Percentiles rank a stretch among this genome's conserved stretches.
These are phyloP conservation scores for Loriculus beryllinus DNA, from an alignment of 2,797 vertebrate species.

Conservation along the genomic window DNA sequence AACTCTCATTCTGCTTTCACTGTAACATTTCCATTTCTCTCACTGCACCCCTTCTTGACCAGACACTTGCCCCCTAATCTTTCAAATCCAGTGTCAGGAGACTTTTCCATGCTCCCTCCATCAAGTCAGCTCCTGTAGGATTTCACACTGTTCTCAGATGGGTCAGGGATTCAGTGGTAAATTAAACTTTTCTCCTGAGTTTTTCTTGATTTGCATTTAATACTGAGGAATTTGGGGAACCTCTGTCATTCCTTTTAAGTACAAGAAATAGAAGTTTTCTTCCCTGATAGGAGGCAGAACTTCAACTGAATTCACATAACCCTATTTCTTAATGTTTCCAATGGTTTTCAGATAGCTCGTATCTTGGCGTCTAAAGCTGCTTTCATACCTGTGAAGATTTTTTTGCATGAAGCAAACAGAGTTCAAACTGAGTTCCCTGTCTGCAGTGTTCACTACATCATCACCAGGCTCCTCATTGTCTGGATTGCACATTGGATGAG, in stretches of 20 bases:
- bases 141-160: neutral
- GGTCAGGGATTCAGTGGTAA: neutral
- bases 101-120: neutral
- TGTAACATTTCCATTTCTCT: neutral
- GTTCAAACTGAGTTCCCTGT: conserved; percentile 31
- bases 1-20: neutral
- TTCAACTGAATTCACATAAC: neutral
- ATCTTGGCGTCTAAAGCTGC: neutral
- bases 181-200: neutral
- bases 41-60: neutral
- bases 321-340: neutral
- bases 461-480: conserved; percentile 29
- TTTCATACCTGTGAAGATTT: conserved; percentile 3
- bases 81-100: neutral
- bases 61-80: neutral
- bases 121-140: rapidly evolving
- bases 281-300: neutral
- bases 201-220: neutral
- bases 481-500: conserved; percentile 1
- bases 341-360: neutral
- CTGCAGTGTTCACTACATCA: neutral
- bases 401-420: conserved; percentile 1
- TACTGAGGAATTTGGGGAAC: neutral
- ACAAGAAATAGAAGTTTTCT: neutral
- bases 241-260: neutral